Evolutionary conservation across 2,888 invertebrate genomes (phyloP).

Genomic region (Thalpophila matura): DNA sequence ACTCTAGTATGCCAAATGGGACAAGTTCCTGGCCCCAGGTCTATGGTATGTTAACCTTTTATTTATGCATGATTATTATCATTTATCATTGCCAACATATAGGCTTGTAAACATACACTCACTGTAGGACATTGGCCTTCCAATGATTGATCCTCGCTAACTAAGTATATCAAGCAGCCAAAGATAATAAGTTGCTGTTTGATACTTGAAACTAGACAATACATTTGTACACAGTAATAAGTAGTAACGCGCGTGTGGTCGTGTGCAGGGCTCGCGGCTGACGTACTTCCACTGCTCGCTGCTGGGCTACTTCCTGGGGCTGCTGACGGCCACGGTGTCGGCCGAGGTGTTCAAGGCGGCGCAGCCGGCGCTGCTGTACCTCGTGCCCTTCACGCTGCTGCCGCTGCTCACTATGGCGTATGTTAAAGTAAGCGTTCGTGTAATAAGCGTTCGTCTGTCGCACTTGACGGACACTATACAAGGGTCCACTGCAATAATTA

Average conservation of each 20-base stretch:
- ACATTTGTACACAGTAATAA: not conserved
- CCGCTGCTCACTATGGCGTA: conserved; percentile 99
- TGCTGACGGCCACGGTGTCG: conserved; percentile 98
- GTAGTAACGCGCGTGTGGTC: too few species aligned
- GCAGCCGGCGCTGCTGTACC: conserved; percentile 98
- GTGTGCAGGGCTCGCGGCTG: conserved; percentile 91
- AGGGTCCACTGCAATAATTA: too few species aligned
- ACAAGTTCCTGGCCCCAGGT: conserved; percentile 90
- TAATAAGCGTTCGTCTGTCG: too few species aligned
- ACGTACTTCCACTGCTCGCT: conserved; percentile 99
- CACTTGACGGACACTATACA: too few species aligned
- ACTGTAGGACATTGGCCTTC: not conserved
- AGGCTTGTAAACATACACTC: not conserved
- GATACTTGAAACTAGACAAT: too few species aligned
- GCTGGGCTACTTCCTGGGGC: conserved; percentile 98
- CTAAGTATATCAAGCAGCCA: too few species aligned
- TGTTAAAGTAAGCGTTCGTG: conserved; percentile 83
- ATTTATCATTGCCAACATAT: not conserved
- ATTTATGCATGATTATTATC: not conserved
- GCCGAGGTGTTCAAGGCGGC: conserved; percentile 99
- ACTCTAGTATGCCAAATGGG: conserved; percentile 93
- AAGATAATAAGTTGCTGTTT: too few species aligned
- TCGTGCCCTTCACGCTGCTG: conserved; percentile 99
- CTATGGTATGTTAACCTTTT: conserved; percentile 77
- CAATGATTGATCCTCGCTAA: too few species aligned